Evolutionary conservation across 2,888 invertebrate genomes (phyloP).

Genomic region (Pandemis corylana): DNA sequence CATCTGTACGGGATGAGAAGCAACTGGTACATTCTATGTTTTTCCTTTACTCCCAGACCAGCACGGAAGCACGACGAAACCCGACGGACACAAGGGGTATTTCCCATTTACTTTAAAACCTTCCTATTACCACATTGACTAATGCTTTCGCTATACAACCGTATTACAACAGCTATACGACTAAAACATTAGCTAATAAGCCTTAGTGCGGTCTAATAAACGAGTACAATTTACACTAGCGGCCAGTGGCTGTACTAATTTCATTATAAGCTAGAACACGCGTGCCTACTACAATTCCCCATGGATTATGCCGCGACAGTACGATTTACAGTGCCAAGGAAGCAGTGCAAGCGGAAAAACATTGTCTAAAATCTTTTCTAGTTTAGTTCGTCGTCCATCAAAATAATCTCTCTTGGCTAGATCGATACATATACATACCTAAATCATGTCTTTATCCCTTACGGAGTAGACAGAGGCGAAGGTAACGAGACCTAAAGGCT

Average conservation of each 20-base stretch:
- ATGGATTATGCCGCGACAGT: constrained; percentile 56
- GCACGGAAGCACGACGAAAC: no score
- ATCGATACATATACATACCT: no score
- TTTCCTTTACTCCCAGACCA: no score
- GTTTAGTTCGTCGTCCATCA: no score
- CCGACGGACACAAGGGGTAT: no score
- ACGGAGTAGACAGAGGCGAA: no score
- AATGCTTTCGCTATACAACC: background rate
- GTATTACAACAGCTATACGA: constrained; percentile 10
- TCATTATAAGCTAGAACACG: constrained; percentile 63
- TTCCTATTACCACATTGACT: background rate
- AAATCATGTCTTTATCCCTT: no score
- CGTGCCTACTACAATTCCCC: constrained; percentile 61
- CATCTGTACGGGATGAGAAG: no score
- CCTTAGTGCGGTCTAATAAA: constrained; percentile 19
- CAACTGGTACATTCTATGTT: no score
- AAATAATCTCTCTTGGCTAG: no score
- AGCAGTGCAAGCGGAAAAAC: background rate
- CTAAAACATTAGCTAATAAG: constrained; percentile 33
- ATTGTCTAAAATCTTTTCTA: background rate
- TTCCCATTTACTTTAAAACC: no score
- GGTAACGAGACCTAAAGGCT: no score
- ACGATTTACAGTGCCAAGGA: constrained; percentile 4
- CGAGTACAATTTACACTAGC: constrained; percentile 23
- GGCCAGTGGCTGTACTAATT: constrained; percentile 56